Base-by-base conservation (phyloP, 2,888 invertebrate genomes). In the Pseudolycoriella hygida region DNA sequence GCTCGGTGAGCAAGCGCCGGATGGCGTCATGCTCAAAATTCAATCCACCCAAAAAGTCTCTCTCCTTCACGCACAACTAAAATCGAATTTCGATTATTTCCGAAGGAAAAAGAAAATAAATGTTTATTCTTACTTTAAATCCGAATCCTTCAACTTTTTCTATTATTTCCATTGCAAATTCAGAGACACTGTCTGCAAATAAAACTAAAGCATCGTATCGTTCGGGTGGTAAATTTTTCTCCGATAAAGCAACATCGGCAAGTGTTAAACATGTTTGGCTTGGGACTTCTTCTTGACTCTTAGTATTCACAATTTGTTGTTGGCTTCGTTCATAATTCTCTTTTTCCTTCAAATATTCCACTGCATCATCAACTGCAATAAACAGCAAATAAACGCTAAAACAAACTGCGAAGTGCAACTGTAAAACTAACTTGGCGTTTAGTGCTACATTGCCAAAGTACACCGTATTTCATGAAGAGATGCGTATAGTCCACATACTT, bases 151-250 rank as follows among this genome's bases (percentile, higher is more conserved):
- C 78, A 64, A 86, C 70, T 51, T 69, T 70, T 1, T 67, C 66
- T 14, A 81, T 66, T 47, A 86, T 65, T 53, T 77, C 66, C 1
- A 70, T 69, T 0, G 80, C 85, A 64, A 85, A 84, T 3, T 70
- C 68, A 12, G 68, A 64, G 57, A 88, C 88, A 48, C 78, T 78
- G 39, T 79, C 76, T 1, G 81, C 80, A 53, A 74, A 84, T 20
- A 88, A 59, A 8, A 88, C 72, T 56, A 81, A 85, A 0, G 85
- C 88, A 62, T 88, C 80, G 54, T 87, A 89, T 32, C 63, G 65
- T 55, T 81, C 78, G 8, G 72, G 70, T 56, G 55, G 64, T 49
- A 64, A 58, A 5, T 72, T 71, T 53, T 61, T 57, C 8, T 62
- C 58, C 10, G 64, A 52, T 40, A 68, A 62, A 18, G 60, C 60